Percentiles rank a stretch among this genome's conserved stretches.
Conservation (phyloP, 2,113 vertebrate genomes). For the Strix uralensis region DNA sequence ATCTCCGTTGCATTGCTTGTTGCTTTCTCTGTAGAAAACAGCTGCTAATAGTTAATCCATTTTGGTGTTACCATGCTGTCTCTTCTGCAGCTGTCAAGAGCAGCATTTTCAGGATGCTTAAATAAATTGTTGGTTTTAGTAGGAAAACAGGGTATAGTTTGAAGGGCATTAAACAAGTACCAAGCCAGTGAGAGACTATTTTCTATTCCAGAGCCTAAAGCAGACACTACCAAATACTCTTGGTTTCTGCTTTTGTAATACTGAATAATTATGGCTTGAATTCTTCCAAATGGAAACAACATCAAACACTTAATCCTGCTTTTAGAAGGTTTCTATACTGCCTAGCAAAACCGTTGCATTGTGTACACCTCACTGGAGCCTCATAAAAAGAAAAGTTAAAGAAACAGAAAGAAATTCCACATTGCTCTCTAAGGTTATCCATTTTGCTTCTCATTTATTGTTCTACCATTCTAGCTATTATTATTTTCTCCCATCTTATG, state of each 20-base stretch:
- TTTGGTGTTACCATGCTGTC: neutral
- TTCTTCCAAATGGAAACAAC: constrained; percentile 23
- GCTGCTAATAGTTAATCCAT: neutral
- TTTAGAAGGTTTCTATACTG: neutral
- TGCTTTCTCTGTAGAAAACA: neutral
- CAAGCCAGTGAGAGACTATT: neutral
- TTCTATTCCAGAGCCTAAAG: neutral
- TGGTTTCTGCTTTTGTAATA: constrained; percentile 42
- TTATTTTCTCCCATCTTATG: neutral
- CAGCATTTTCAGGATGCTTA: neutral
- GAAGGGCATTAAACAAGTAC: neutral
- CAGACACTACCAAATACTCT: neutral
- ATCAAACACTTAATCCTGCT: neutral
- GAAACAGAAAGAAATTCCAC: neutral
- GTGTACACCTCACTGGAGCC: neutral
- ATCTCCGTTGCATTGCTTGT: neutral
- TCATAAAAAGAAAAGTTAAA: neutral
- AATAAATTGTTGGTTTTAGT: neutral
- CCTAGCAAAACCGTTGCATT: neutral
- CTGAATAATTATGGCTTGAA: neutral
- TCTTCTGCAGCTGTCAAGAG: neutral
- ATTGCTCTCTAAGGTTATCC: neutral
- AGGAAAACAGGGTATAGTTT: neutral
- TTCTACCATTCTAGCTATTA: neutral
- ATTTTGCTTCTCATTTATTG: neutral